Evolutionary conservation across 2,888 invertebrate genomes (phyloP).

Genomic region (Drosophila prostipennis): DNA sequence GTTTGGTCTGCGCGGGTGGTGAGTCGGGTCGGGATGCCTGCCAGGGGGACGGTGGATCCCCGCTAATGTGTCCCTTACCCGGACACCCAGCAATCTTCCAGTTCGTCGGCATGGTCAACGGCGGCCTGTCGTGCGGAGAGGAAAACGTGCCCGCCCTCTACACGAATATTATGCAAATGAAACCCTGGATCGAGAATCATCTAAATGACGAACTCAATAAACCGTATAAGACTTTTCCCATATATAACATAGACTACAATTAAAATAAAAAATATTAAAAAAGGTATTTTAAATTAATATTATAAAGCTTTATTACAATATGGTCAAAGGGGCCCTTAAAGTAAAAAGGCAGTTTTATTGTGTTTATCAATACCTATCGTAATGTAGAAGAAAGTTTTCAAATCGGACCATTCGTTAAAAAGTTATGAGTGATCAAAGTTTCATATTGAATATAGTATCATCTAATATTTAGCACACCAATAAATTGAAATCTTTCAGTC

Average conservation of each 20-base stretch:
- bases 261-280: neutral
- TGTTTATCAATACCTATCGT: too few species aligned
- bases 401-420: too few species aligned
- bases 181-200: conserved; percentile 1
- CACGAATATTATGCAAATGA: neutral
- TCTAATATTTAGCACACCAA: too few species aligned
- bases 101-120: conserved; percentile 14
- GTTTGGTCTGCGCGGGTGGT: conserved; percentile 4
- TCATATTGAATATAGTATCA: too few species aligned
- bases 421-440: too few species aligned
- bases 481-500: too few species aligned
- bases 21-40: conserved; percentile 2
- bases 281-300: too few species aligned
- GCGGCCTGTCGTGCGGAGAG: neutral
- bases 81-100: neutral
- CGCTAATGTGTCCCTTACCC: conserved; percentile 20
- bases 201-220: neutral
- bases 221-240: neutral
- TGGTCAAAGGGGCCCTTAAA: too few species aligned
- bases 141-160: neutral
- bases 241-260: neutral
- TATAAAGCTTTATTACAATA: too few species aligned
- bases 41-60: conserved; percentile 8
- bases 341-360: too few species aligned
- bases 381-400: too few species aligned